phyloP scores from a whole-genome alignment of 1,140 invertebrate species.

The Ceratitis capitata region DNA sequence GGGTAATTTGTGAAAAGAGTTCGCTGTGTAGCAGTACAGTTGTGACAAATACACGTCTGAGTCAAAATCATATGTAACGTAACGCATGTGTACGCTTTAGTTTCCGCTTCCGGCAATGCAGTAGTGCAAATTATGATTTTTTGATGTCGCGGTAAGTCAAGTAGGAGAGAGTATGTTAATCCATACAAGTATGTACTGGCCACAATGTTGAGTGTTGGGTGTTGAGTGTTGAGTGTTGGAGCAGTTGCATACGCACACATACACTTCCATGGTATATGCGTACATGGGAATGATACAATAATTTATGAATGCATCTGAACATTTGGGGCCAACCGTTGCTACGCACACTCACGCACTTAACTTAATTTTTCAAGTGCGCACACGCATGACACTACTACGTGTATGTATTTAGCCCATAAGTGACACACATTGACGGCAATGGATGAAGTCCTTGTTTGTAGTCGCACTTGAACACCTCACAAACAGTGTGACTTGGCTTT shows the following conservation, averaged over 20 bases:
- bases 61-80: too few relatives aligned
- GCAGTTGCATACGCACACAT: too few relatives aligned
- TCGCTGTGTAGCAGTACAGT: background rate
- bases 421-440: background rate
- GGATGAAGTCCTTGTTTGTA: background rate
- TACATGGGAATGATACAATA: background rate
- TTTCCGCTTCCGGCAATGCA: slow-evolving; percentile 1
- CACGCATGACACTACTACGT: background rate
- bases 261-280: too few relatives aligned
- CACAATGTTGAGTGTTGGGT: background rate
- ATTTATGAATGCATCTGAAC: background rate
- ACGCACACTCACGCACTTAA: background rate
- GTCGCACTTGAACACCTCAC: slow-evolving; percentile 2
- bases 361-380: background rate
- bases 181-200: background rate
- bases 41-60: background rate
- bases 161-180: background rate
- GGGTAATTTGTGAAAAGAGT: background rate
- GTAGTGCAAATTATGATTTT: background rate
- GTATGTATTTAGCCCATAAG: background rate
- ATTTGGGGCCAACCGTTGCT: background rate
- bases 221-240: background rate
- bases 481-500: background rate
- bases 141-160: background rate
- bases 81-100: background rate